Evolutionary conservation across 2,888 invertebrate species (phyloP).

Genomic region (Coronaproctus castanopsis): DNA sequence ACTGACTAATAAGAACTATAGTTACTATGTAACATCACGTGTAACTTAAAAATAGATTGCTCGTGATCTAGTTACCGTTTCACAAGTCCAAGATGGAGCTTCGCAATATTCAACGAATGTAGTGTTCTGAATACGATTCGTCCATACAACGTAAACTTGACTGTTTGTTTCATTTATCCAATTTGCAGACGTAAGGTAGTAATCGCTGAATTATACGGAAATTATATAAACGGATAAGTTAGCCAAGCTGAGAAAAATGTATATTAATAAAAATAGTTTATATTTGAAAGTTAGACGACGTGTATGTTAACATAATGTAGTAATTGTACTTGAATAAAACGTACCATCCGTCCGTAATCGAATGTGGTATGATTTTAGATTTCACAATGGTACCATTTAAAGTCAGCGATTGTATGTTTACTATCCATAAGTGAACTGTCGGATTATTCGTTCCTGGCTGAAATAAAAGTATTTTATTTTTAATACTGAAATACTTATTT

Average conservation of each 20-base stretch:
- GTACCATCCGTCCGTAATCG: conserved; percentile 57
- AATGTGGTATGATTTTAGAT: conserved; percentile 49
- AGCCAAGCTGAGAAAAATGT: neutral
- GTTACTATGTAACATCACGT: no score
- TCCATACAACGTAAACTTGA: conserved; percentile 47
- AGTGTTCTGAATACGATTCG: conserved; percentile 65
- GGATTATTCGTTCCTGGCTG: conserved; percentile 75
- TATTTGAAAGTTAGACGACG: no score
- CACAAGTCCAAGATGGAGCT: conserved; percentile 45
- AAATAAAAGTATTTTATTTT: neutral
- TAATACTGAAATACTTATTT: no score
- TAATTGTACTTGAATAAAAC: no score
- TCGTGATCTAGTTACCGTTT: no score
- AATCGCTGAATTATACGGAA: conserved; percentile 25
- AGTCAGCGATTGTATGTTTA: conserved; percentile 36
- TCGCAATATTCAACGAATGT: conserved; percentile 61
- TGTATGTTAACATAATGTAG: no score
- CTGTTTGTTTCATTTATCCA: conserved; percentile 50
- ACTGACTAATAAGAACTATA: no score
- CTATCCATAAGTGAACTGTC: conserved; percentile 58
- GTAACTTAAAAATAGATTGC: no score
- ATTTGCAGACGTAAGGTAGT: conserved; percentile 46
- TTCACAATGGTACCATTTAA: conserved; percentile 39
- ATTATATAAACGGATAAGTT: neutral
- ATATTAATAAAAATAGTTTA: no score